Evolutionary conservation across 2,888 invertebrate genomes (phyloP).

Genomic region (Phengaris alcon): DNA sequence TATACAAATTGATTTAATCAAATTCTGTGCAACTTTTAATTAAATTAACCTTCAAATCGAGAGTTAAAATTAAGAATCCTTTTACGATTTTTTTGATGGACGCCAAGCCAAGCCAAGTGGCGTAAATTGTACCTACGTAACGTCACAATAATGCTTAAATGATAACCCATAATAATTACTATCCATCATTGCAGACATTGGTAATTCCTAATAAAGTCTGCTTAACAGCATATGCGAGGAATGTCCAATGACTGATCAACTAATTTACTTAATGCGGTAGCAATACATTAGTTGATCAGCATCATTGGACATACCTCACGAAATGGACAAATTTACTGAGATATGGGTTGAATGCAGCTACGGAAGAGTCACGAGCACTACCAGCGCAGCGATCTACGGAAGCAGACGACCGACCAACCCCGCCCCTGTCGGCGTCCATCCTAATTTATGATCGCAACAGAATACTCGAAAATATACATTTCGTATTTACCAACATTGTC

Average conservation of each 20-base stretch:
- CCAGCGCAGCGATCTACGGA: not conserved
- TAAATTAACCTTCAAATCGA: slow-evolving; percentile 1
- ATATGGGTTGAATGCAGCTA: slow-evolving; percentile 5
- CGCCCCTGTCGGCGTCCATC: not conserved
- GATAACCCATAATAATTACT: too few relatives aligned
- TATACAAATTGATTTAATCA: slow-evolving; percentile 30
- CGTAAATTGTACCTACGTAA: not conserved
- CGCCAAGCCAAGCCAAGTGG: not conserved
- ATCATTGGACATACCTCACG: not conserved
- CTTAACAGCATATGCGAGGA: too few relatives aligned
- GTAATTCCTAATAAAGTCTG: too few relatives aligned
- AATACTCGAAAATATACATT: not conserved
- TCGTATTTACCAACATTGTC: not conserved
- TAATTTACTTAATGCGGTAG: too few relatives aligned
- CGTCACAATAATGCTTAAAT: too few relatives aligned
- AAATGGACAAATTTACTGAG: not conserved
- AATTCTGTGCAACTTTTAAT: slow-evolving; percentile 27
- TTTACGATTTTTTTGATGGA: not conserved
- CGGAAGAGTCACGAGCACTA: not conserved
- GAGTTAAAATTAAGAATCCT: not conserved
- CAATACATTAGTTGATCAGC: not conserved
- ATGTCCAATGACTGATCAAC: too few relatives aligned
- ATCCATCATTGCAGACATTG: too few relatives aligned
- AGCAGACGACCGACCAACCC: not conserved
- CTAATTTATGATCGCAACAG: not conserved